phyloP scores from a whole-genome alignment of 1,140 invertebrate species.

The Macrobrachium rosenbergii region DNA sequence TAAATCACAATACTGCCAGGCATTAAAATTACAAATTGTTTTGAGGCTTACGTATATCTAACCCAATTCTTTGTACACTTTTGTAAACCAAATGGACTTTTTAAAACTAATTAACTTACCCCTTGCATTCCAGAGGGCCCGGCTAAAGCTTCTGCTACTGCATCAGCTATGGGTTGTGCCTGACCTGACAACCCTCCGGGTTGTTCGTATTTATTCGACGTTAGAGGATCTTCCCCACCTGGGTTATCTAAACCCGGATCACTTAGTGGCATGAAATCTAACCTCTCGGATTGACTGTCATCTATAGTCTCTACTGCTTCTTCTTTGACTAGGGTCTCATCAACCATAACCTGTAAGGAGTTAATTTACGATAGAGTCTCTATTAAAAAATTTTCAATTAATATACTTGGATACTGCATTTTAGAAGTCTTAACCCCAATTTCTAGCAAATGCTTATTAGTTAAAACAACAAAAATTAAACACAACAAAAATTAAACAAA shows the following conservation, averaged over 20 bases:
- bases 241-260: conserved; percentile 32
- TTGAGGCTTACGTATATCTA: neutral
- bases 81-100: neutral
- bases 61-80: neutral
- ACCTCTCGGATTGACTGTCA: conserved; percentile 38
- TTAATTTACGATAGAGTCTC: too few species aligned
- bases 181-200: conserved; percentile 45
- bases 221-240: conserved; percentile 30
- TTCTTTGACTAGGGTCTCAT: conserved; percentile 59
- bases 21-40: too few species aligned
- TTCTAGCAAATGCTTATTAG: too few species aligned
- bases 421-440: neutral
- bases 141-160: conserved; percentile 63
- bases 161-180: conserved; percentile 63
- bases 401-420: neutral
- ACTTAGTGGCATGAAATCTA: conserved; percentile 39
- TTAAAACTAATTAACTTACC: conserved; percentile 20
- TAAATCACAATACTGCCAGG: too few species aligned
- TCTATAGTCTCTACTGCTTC: conserved; percentile 53
- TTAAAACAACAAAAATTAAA: too few species aligned
- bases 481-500: too few species aligned
- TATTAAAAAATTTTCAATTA: neutral
- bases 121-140: conserved; percentile 65
- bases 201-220: conserved; percentile 53
- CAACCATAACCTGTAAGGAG: conserved; percentile 43